Percentiles rank a stretch among this genome's conserved stretches.
Conservation (phyloP, 2,797 vertebrate genomes). For the Sciaenops ocellatus region DNA sequence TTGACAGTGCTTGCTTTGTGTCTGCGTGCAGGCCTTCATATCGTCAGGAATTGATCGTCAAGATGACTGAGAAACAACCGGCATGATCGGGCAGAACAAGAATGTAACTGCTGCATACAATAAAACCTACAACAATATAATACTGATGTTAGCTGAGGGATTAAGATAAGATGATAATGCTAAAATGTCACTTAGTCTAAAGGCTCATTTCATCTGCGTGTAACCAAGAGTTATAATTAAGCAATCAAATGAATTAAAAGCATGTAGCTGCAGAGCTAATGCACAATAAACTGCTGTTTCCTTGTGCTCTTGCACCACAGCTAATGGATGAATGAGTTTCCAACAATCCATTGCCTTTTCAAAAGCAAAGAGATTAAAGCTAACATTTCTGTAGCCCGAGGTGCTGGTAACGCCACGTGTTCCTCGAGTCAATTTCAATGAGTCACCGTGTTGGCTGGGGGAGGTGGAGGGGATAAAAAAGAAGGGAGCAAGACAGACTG, state of each 20-base stretch:
- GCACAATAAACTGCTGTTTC: neutral
- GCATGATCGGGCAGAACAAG: neutral
- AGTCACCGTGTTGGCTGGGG: slow-evolving; percentile 63
- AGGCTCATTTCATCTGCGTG: neutral
- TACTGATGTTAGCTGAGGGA: neutral
- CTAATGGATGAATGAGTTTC: neutral
- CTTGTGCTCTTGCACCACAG: neutral
- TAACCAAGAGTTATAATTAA: too few relatives aligned
- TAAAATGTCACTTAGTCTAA: neutral
- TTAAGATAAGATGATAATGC: neutral
- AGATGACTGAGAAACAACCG: slow-evolving; percentile 15
- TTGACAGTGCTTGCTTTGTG: slow-evolving; percentile 12
- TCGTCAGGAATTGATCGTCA: slow-evolving; percentile 2
- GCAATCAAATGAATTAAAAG: neutral
- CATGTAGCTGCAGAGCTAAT: neutral
- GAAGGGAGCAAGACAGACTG: slow-evolving; percentile 61
- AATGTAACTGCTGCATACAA: slow-evolving; percentile 12
- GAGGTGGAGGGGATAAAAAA: slow-evolving; percentile 15
- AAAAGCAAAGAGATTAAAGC: slow-evolving; percentile 42
- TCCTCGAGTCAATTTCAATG: slow-evolving; percentile 71
- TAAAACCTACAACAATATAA: neutral
- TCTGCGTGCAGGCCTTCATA: slow-evolving; percentile 5
- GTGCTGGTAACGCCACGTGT: slow-evolving; percentile 51
- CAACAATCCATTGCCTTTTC: slow-evolving; percentile 8
- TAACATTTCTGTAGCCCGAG: slow-evolving; percentile 41